Evolutionary conservation across 1,140 invertebrate genomes (phyloP).

Genomic region (Pseudachorutes palmiensis): DNA sequence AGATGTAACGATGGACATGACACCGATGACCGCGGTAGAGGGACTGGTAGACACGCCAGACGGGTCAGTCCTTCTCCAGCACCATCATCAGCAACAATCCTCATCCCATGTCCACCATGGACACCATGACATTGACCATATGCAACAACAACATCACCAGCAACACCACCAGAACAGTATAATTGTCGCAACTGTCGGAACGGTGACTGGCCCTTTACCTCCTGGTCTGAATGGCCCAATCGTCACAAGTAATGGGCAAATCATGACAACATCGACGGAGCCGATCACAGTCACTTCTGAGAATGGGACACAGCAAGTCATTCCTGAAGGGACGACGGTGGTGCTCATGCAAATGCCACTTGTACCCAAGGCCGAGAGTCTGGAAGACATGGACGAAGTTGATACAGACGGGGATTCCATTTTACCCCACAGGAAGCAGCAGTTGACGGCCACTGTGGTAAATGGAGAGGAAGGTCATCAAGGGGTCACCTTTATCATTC

Average conservation of each 20-base stretch:
- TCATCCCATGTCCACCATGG: neutral
- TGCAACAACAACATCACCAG: constrained; percentile 3
- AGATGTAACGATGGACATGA: constrained; percentile 3
- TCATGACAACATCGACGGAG: constrained; percentile 24
- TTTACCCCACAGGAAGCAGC: constrained; percentile 45
- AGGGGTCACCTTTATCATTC: constrained; percentile 45
- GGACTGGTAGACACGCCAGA: neutral
- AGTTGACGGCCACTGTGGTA: constrained; percentile 46
- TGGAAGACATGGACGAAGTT: constrained; percentile 30
- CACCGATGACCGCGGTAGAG: constrained; percentile 1
- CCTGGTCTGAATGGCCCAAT: constrained; percentile 12
- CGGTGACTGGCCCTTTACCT: constrained; percentile 26
- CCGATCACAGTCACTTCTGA: constrained; percentile 26
- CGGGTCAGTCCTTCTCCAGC: neutral
- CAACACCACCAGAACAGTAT: constrained; percentile 5
- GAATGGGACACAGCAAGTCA: constrained; percentile 19
- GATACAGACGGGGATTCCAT: constrained; percentile 44
- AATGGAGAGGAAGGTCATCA: constrained; percentile 46
- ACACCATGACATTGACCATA: neutral
- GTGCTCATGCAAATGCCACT: constrained; percentile 35
- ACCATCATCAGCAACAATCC: neutral
- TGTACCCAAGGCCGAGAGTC: constrained; percentile 29
- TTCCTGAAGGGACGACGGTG: constrained; percentile 33
- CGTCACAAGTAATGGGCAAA: neutral
- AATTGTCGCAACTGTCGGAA: constrained; percentile 15